A percentile compares a stretch with the other conserved stretches of the same genome.
phyloP scores from a whole-genome alignment of 92 coral and sea anemone species.

The Palythoa grandiflora region DNA sequence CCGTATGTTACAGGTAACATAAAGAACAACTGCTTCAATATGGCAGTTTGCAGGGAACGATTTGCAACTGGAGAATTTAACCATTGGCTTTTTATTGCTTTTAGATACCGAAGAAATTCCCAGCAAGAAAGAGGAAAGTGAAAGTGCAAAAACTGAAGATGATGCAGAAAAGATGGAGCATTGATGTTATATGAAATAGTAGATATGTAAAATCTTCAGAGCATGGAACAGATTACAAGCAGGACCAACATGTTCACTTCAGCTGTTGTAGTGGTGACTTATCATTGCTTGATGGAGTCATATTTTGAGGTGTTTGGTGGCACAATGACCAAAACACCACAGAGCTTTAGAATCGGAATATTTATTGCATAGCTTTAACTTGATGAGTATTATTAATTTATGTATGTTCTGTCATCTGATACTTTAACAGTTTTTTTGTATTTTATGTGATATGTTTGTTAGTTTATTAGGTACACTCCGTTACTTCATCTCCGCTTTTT shows the following conservation, averaged over 20 bases:
- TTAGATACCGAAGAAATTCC: constrained; percentile 39
- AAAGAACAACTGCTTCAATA: neutral
- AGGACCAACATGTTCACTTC: neutral
- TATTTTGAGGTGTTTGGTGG: neutral
- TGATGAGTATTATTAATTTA: neutral
- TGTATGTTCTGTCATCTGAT: constrained; percentile 13
- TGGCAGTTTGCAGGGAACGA: neutral
- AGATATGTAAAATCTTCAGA: neutral
- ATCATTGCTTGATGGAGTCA: neutral
- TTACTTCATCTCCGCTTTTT: too few relatives aligned
- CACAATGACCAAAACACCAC: neutral
- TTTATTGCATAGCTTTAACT: constrained; percentile 11
- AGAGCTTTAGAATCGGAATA: constrained; percentile 21
- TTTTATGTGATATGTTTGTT: too few relatives aligned
- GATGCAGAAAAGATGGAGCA: constrained; percentile 68
- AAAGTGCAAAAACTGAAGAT: constrained; percentile 48
- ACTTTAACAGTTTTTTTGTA: neutral
- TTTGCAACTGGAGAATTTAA: too few relatives aligned
- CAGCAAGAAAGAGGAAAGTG: constrained; percentile 48
- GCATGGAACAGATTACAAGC: neutral
- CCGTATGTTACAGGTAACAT: neutral
- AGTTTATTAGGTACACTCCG: too few relatives aligned
- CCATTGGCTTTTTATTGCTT: neutral
- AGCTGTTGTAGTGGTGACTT: neutral
- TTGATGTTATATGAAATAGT: constrained; percentile 12